Conservation (phyloP, 1,140 invertebrate species). For the Cyphomyrmex costatus region DNA sequence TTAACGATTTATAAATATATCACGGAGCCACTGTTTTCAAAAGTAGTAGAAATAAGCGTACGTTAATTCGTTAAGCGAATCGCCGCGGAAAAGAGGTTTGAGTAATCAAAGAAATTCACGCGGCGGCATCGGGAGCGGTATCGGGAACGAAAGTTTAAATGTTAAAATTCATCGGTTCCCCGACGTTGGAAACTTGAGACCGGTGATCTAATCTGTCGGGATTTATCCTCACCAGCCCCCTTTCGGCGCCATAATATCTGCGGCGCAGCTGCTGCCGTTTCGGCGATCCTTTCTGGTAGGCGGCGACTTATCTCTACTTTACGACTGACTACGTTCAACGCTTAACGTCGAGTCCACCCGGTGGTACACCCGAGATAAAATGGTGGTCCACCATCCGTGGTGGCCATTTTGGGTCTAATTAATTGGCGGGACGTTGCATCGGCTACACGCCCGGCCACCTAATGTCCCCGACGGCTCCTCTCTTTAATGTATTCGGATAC, state of each 20-base stretch:
- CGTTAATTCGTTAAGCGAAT: background rate
- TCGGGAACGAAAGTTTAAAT: conserved; percentile 68
- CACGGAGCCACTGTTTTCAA: background rate
- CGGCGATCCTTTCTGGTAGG: conserved; percentile 78
- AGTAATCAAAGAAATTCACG: conserved; percentile 29
- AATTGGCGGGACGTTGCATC: conserved; percentile 70
- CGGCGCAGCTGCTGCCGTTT: conserved; percentile 81
- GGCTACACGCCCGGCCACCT: conserved; percentile 63
- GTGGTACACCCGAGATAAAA: conserved; percentile 73
- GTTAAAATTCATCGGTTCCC: conserved; percentile 63
- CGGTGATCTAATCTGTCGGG: conserved; percentile 80
- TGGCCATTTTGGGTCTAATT: conserved; percentile 79
- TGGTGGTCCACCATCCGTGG: conserved; percentile 72
- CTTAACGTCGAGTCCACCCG: conserved; percentile 74
- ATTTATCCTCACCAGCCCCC: conserved; percentile 79
- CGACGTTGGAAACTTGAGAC: conserved; percentile 72
- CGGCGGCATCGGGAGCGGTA: conserved; percentile 49
- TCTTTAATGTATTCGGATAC: conserved; percentile 75
- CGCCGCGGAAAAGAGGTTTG: background rate
- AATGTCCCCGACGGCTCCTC: conserved; percentile 31
- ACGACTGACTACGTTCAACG: conserved; percentile 77
- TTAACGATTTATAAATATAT: background rate
- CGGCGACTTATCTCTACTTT: conserved; percentile 79
- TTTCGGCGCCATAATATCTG: conserved; percentile 82
- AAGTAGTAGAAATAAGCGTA: background rate